These are phyloP conservation scores for Brachionichthys hirsutus DNA, from an alignment of 2,113 vertebrate genomes.

Conservation along the genomic window DNA sequence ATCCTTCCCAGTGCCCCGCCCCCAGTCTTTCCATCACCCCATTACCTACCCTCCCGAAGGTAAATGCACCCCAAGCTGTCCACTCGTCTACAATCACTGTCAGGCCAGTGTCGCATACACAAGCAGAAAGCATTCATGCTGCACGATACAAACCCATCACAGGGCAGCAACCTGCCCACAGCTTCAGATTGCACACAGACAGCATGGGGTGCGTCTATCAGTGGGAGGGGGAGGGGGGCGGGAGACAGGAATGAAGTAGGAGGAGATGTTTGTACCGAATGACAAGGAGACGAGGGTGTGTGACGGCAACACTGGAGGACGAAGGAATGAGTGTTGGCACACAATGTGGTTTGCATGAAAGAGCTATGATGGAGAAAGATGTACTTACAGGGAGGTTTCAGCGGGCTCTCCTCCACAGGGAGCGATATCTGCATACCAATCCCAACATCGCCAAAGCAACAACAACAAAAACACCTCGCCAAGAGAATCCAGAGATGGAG, in stretches of 20 bases:
- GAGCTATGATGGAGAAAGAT: constrained; percentile 6
- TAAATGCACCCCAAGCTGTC: constrained; percentile 9
- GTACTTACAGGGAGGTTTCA: constrained; percentile 66
- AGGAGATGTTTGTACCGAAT: constrained; percentile 13
- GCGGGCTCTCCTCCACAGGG: constrained; percentile 45
- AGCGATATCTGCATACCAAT: constrained; percentile 40
- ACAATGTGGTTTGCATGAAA: neutral
- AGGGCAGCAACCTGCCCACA: constrained; percentile 23
- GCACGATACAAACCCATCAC: constrained; percentile 8
- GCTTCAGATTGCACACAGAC: constrained; percentile 35
- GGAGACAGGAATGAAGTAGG: constrained; percentile 20
- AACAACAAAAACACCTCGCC: constrained; percentile 29
- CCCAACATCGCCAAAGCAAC: constrained; percentile 41
- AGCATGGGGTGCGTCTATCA: constrained; percentile 17
- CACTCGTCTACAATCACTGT: constrained; percentile 16
- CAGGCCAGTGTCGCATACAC: constrained; percentile 9
- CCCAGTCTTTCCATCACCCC: no score
- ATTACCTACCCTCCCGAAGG: constrained; percentile 5
- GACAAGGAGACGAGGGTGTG: constrained; percentile 9
- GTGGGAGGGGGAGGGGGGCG: constrained; percentile 12
- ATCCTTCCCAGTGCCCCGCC: no score
- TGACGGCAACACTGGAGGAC: constrained; percentile 8
- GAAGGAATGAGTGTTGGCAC: constrained; percentile 22
- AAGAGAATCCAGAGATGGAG: constrained; percentile 14
- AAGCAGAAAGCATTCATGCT: constrained; percentile 14